phyloP scores from a whole-genome alignment of 1,140 invertebrate species.

The Yoshiicerus persimilis region DNA sequence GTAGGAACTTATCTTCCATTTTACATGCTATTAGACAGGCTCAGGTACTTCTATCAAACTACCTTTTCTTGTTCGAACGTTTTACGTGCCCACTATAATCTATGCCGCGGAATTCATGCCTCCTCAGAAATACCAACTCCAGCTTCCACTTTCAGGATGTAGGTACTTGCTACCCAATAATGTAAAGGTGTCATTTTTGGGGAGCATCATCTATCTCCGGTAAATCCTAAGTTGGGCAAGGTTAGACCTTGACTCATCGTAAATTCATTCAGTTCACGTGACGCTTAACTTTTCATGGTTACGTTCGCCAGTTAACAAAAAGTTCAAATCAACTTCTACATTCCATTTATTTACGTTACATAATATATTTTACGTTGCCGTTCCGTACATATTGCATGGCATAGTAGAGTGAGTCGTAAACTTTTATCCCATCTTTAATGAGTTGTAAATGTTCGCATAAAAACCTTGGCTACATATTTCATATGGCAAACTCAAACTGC shows the following conservation, averaged over 20 bases:
- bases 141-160: background rate
- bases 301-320: background rate
- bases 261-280: background rate
- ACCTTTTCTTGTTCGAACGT: background rate
- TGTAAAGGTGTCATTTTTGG: background rate
- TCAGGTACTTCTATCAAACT: background rate
- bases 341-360: too few relatives aligned
- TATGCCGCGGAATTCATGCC: background rate
- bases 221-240: background rate
- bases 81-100: too few relatives aligned
- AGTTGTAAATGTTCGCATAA: too few relatives aligned
- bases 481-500: too few relatives aligned
- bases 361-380: too few relatives aligned
- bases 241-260: background rate
- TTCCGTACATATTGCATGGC: too few relatives aligned
- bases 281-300: background rate
- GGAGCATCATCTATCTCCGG: background rate
- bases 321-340: background rate
- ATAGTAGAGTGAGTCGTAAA: too few relatives aligned
- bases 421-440: too few relatives aligned
- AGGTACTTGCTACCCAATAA: background rate
- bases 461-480: too few relatives aligned
- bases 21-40: background rate
- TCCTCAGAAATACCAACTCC: background rate
- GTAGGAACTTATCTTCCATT: background rate